Evolutionary conservation across 2,113 vertebrate species (phyloP).

Genomic region (Hypomesus transpacificus): DNA sequence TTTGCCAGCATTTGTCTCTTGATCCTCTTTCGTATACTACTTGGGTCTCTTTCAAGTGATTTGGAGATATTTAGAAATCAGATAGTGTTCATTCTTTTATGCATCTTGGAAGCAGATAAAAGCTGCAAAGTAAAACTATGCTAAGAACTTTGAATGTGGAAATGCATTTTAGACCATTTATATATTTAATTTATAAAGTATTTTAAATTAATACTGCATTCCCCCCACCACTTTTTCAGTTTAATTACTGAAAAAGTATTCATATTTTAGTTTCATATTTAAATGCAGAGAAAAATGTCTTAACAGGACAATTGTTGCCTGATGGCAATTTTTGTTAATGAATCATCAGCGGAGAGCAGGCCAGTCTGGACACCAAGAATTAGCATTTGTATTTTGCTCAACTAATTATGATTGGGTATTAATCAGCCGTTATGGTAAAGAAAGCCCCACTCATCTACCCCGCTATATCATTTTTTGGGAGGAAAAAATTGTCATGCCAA

Average conservation of each 20-base stretch:
- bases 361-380: background rate
- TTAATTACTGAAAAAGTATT: background rate
- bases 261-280: background rate
- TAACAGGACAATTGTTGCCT: too few species aligned
- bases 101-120: background rate
- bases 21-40: slow-evolving; percentile 42
- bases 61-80: slow-evolving; percentile 26
- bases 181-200: too few species aligned
- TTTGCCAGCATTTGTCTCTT: slow-evolving; percentile 70
- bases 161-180: too few species aligned
- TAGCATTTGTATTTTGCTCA: background rate
- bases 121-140: background rate
- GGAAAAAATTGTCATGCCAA: slow-evolving; percentile 26
- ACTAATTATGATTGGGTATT: slow-evolving; percentile 22
- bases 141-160: too few species aligned
- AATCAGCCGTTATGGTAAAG: slow-evolving; percentile 37
- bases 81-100: slow-evolving; percentile 24
- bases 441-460: slow-evolving; percentile 24
- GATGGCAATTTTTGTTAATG: background rate
- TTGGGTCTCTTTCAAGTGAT: slow-evolving; percentile 25
- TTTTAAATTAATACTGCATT: too few species aligned
- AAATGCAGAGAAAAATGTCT: background rate
- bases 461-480: slow-evolving; percentile 23
- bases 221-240: too few species aligned
- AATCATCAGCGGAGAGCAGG: background rate